Evolutionary conservation across 2,888 invertebrate species (phyloP).

Genomic region (Chaetogeoica ovagalla): DNA sequence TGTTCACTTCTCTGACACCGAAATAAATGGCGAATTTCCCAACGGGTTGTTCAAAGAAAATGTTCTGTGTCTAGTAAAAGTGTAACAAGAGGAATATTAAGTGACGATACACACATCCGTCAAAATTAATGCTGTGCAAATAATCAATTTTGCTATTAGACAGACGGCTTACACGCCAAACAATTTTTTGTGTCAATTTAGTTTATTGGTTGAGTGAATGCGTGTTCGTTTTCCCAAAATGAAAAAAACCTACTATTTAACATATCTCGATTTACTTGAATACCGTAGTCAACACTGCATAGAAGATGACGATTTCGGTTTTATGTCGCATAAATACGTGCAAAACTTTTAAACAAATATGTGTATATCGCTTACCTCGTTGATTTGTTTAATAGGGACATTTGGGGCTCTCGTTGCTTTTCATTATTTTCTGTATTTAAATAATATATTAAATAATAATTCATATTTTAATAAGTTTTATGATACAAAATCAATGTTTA

Average conservation of each 20-base stretch:
- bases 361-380: not conserved
- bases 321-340: not conserved
- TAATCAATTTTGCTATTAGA: constrained; percentile 21
- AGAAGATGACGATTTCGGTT: not conserved
- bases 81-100: not conserved
- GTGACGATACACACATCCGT: not conserved
- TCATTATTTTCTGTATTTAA: too few species aligned
- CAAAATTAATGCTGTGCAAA: constrained; percentile 7
- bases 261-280: constrained; percentile 15
- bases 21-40: constrained; percentile 45
- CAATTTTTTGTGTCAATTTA: constrained; percentile 17
- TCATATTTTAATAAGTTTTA: too few species aligned
- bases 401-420: too few species aligned
- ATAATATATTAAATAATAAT: too few species aligned
- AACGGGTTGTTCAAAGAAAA: constrained; percentile 30
- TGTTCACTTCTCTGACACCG: constrained; percentile 29
- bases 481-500: too few species aligned
- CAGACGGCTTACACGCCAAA: constrained; percentile 15
- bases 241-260: not conserved
- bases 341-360: not conserved
- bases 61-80: constrained; percentile 4
- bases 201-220: not conserved
- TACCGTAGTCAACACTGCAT: not conserved
- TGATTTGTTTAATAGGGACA: too few species aligned
- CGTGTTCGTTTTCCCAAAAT: not conserved